Evolutionary conservation across 2,113 vertebrate species (phyloP).

Genomic region (Charadrius vociferus): DNA sequence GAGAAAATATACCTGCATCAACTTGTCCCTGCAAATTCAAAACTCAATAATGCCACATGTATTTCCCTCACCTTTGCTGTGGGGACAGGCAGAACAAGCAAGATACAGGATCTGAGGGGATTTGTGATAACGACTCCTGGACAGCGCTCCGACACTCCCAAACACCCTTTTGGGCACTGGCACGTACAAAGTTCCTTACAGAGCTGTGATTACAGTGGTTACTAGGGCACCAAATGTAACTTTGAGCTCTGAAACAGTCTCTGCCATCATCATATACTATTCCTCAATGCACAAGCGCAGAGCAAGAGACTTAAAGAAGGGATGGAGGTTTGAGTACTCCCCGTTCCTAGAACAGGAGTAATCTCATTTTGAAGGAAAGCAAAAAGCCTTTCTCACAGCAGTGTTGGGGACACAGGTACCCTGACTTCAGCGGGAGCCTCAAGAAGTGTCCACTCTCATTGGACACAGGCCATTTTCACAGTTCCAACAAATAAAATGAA

Average conservation of each 20-base stretch:
- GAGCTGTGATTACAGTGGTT: background rate
- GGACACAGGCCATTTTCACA: background rate
- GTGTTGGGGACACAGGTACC: background rate
- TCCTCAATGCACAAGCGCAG: background rate
- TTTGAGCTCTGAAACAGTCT: background rate
- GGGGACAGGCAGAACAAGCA: background rate
- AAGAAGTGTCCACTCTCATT: accelerated
- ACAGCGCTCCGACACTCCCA: accelerated
- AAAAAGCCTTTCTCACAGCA: background rate
- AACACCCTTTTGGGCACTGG: background rate
- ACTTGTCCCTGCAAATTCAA: background rate
- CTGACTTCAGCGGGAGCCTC: background rate
- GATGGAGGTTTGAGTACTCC: background rate
- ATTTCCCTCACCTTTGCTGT: background rate
- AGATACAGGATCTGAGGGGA: background rate
- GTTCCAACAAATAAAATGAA: background rate
- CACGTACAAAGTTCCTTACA: background rate
- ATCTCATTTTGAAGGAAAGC: background rate
- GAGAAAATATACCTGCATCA: background rate
- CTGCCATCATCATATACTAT: background rate
- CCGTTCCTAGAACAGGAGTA: background rate
- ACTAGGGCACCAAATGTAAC: background rate
- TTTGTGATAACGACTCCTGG: background rate
- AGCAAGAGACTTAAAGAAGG: background rate
- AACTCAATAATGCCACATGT: background rate